Evolutionary conservation across 2,113 vertebrate species (phyloP).

Genomic region (Sigmodon hispidus): DNA sequence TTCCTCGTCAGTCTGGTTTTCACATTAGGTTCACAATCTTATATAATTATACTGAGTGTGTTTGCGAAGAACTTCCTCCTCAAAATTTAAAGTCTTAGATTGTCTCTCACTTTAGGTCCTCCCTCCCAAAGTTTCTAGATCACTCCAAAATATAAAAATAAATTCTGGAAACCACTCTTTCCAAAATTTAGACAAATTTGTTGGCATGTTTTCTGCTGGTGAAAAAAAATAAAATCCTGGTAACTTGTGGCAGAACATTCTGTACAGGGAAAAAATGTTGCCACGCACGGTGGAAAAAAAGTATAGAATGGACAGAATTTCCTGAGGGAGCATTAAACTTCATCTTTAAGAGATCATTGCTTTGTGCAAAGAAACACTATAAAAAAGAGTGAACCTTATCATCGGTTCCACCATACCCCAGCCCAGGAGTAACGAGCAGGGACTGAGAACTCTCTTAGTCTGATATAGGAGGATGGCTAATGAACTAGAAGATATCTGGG

Average conservation of each 20-base stretch:
- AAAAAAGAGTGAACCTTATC: conserved; percentile 79
- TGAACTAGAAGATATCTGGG: conserved; percentile 77
- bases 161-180: not conserved
- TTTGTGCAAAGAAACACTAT: conserved; percentile 73
- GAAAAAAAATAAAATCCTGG: not conserved
- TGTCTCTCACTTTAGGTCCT: not conserved
- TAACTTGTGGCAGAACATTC: not conserved
- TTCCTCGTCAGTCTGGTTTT: not conserved
- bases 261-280: conserved; percentile 26
- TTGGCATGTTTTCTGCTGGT: conserved; percentile 69
- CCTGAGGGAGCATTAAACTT: conserved; percentile 74
- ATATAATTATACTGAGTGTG: not conserved
- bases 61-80: not conserved
- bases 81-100: not conserved
- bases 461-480: conserved; percentile 73
- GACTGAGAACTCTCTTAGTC: conserved; percentile 67
- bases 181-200: conserved; percentile 49
- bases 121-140: not conserved
- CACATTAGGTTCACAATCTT: not conserved
- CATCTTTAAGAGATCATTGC: conserved; percentile 77
- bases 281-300: not conserved
- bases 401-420: conserved; percentile 55
- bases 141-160: not conserved
- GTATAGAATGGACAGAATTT: conserved; percentile 58
- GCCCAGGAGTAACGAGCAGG: conserved; percentile 60